Evolutionary conservation across 1,140 invertebrate species (phyloP).

Genomic region (Caerostris extrusa): DNA sequence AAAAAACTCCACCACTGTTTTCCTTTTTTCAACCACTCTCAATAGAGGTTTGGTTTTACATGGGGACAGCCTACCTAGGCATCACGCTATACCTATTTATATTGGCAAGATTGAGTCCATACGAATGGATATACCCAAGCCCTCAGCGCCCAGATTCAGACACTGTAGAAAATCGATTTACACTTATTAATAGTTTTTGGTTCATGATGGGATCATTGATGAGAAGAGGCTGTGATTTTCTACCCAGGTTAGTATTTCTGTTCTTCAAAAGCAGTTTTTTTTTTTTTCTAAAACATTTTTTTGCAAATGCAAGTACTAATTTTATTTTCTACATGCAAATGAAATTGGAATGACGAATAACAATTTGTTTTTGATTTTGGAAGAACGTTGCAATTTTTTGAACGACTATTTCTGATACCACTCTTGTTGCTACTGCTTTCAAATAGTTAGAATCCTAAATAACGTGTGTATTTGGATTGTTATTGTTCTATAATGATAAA

Average conservation of each 20-base stretch:
- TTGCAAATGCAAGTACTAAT: neutral
- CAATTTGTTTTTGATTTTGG: neutral
- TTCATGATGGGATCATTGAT: conserved; percentile 95
- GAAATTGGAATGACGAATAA: neutral
- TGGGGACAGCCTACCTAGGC: conserved; percentile 95
- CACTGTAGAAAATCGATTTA: conserved; percentile 87
- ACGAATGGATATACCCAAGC: conserved; percentile 90
- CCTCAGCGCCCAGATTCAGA: conserved; percentile 85
- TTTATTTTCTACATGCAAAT: conserved; percentile 5
- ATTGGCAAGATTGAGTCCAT: conserved; percentile 91
- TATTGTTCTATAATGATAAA: no score
- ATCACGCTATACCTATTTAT: conserved; percentile 97
- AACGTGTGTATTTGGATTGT: no score
- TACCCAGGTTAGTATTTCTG: conserved; percentile 81
- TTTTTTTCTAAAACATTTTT: neutral
- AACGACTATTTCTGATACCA: no score
- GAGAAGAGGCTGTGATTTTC: conserved; percentile 94
- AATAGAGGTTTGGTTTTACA: conserved; percentile 94
- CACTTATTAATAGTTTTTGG: conserved; percentile 92
- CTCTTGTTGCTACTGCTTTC: no score
- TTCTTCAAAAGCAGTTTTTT: neutral
- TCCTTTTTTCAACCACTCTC: conserved; percentile 81
- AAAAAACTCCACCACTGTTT: conserved; percentile 80
- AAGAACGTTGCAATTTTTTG: neutral
- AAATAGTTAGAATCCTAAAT: no score